phyloP scores from a whole-genome alignment of 1,140 invertebrate genomes.

The Wiebesia pumilae region DNA sequence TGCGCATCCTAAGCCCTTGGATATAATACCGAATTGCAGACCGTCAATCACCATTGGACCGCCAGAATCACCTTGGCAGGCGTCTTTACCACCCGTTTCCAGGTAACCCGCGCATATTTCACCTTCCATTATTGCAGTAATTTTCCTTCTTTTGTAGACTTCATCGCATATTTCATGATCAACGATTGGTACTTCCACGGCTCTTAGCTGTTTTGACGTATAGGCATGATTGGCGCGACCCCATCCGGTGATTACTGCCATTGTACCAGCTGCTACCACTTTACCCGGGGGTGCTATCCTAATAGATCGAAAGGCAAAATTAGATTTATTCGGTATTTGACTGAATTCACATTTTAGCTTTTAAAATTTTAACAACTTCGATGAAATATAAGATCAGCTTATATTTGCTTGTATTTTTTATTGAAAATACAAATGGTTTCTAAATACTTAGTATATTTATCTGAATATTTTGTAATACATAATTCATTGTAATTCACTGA shows the following conservation, averaged over 20 bases:
- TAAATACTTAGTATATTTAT: too few relatives aligned
- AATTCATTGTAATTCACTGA: too few relatives aligned
- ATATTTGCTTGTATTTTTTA: too few relatives aligned
- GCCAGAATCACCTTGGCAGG: slow-evolving; percentile 15
- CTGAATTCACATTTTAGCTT: too few relatives aligned
- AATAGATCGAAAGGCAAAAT: background rate
- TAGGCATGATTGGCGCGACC: background rate
- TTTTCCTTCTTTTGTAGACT: background rate
- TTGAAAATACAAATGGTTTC: too few relatives aligned
- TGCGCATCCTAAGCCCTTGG: background rate
- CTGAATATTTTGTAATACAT: too few relatives aligned
- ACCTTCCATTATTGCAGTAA: background rate
- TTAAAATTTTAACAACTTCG: too few relatives aligned
- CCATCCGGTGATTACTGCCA: slow-evolving; percentile 11
- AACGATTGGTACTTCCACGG: background rate
- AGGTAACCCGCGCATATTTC: slow-evolving; percentile 16
- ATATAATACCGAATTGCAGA: background rate
- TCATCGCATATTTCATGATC: background rate
- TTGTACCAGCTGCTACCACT: background rate
- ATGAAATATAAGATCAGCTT: too few relatives aligned
- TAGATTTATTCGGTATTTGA: background rate
- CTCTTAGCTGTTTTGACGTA: background rate
- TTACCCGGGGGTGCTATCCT: background rate
- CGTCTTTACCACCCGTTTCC: background rate
- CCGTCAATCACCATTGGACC: slow-evolving; percentile 13